phyloP scores from a whole-genome alignment of 2,888 invertebrate species.

The Marronus borbonicus region DNA sequence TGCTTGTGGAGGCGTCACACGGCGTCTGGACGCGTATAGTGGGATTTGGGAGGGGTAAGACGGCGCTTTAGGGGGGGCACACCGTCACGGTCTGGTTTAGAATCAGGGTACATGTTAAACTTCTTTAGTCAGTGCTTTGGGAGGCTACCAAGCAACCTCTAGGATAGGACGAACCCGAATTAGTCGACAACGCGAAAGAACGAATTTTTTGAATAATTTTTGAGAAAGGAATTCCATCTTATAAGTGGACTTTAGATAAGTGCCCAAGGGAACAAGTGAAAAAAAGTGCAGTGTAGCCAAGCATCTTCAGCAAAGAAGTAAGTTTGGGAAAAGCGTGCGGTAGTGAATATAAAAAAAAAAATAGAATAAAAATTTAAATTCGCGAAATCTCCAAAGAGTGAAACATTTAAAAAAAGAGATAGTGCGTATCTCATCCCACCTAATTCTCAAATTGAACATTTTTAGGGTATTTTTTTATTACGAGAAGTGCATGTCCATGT shows the following conservation, averaged over 20 bases:
- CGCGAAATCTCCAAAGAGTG: conserved; percentile 8
- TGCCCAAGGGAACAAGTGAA: conserved; percentile 1
- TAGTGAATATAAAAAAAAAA: too few relatives aligned
- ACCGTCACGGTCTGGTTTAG: conserved; percentile 67
- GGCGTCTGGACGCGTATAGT: conserved; percentile 59
- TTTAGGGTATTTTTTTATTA: conserved; percentile 61
- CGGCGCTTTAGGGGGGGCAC: conserved; percentile 60
- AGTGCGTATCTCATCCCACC: too few relatives aligned
- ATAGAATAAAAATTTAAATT: conserved; percentile 11
- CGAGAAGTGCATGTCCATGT: conserved; percentile 68
- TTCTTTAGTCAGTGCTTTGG: conserved; percentile 70
- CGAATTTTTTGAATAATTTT: conserved; percentile 17
- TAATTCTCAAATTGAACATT: conserved; percentile 51
- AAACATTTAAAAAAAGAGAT: background rate
- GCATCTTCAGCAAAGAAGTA: conserved; percentile 33
- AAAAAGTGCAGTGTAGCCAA: conserved; percentile 55
- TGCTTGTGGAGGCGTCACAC: conserved; percentile 62
- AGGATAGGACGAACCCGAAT: conserved; percentile 69
- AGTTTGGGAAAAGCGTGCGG: conserved; percentile 7
- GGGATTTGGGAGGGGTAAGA: conserved; percentile 57
- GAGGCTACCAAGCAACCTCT: conserved; percentile 70
- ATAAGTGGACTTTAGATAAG: conserved; percentile 32
- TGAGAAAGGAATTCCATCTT: conserved; percentile 27
- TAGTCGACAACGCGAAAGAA: conserved; percentile 67
- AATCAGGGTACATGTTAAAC: conserved; percentile 67